Percentiles rank a stretch among this genome's conserved stretches.
Evolutionary conservation across 37 sponge, comb jelly and placozoan species (phyloP).

Genomic region (Ianthella basta): DNA sequence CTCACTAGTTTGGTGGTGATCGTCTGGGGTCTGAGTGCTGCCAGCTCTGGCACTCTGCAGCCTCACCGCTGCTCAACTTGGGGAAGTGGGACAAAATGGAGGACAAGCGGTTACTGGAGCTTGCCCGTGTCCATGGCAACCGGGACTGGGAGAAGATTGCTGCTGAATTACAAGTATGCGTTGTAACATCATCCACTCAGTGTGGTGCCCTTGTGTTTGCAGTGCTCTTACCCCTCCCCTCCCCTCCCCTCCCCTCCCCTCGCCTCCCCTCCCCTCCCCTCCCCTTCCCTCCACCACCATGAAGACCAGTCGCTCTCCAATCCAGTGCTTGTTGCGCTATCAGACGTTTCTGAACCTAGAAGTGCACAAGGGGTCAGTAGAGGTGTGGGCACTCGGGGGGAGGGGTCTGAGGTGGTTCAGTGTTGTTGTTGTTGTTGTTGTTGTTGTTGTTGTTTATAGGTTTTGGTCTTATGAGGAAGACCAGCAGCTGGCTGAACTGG

Average conservation of each 20-base stretch:
- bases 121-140: background rate
- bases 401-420: background rate
- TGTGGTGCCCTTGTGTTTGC: background rate
- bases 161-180: background rate
- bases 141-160: slow-evolving; percentile 5
- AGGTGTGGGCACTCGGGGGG: background rate
- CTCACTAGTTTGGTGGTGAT: slow-evolving; percentile 8
- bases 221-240: too few species aligned
- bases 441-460: background rate
- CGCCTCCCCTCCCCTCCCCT: too few species aligned
- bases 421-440: background rate
- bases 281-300: background rate
- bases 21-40: background rate
- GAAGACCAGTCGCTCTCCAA: slow-evolving; percentile 17
- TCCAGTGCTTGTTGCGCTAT: slow-evolving; percentile 20
- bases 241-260: too few species aligned
- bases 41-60: slow-evolving; percentile 24
- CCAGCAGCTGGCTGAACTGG: slow-evolving; percentile 1
- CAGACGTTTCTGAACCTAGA: slow-evolving; percentile 8
- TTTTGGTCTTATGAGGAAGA: slow-evolving; percentile 1
- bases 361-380: slow-evolving; percentile 10
- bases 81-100: background rate
- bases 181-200: background rate
- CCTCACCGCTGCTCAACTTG: slow-evolving; percentile 4
- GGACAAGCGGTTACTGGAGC: slow-evolving; percentile 8